Evolutionary conservation across 2,888 invertebrate genomes (phyloP).

Genomic region (Siphlonurus alternatus): DNA sequence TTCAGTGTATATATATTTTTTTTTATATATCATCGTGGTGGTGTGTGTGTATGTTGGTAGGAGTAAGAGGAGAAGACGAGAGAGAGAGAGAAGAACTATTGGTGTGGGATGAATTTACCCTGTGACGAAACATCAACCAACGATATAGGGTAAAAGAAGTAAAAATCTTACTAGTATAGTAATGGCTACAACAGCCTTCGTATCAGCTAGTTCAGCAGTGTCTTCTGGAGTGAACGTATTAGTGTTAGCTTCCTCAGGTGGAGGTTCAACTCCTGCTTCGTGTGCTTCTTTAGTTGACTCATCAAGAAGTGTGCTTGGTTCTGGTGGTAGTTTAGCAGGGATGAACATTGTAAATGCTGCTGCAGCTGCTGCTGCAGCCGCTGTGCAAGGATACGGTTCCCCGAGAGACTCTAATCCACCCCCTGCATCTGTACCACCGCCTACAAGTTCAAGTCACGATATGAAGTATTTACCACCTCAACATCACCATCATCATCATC

Average conservation of each 20-base stretch:
- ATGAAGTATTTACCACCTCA: slow-evolving; percentile 83
- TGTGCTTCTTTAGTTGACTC: background rate
- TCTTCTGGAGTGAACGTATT: slow-evolving; percentile 60
- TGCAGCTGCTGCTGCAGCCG: slow-evolving; percentile 68
- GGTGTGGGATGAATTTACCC: background rate
- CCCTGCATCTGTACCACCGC: background rate
- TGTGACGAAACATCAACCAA: background rate
- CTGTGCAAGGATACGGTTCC: slow-evolving; percentile 13
- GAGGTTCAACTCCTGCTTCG: slow-evolving; percentile 4
- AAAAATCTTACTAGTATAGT: background rate
- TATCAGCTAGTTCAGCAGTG: slow-evolving; percentile 57
- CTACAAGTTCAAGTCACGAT: slow-evolving; percentile 35
- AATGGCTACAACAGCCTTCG: slow-evolving; percentile 92
- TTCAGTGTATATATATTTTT: background rate
- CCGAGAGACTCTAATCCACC: slow-evolving; percentile 13
- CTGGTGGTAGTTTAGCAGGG: slow-evolving; percentile 16
- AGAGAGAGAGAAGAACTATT: background rate
- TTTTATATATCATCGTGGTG: background rate
- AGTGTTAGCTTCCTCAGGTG: slow-evolving; percentile 4
- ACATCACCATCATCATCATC: slow-evolving; percentile 57
- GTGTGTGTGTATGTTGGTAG: background rate
- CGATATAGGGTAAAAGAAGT: background rate
- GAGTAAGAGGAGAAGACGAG: background rate
- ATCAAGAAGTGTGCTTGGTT: slow-evolving; percentile 4
- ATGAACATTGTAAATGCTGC: slow-evolving; percentile 35